Base-by-base conservation (phyloP, 2,797 vertebrate genomes). In the Tauraco hartlaubi region DNA sequence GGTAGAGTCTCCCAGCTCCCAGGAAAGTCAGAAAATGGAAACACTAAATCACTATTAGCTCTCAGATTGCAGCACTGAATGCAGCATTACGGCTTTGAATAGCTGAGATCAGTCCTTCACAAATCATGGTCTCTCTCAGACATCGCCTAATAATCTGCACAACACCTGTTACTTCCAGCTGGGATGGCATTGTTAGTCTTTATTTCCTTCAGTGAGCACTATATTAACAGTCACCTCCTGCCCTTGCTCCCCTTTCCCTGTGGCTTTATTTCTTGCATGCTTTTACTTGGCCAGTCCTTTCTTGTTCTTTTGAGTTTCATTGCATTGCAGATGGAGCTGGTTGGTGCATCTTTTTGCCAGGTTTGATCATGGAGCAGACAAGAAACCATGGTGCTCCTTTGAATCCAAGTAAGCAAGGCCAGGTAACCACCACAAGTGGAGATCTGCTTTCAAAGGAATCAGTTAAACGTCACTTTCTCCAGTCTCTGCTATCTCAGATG, bases 1-100 rank as follows among this genome's bases (percentile, higher is more conserved):
- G 37, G 18, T 25, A 51, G n/a, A 79, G 9, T 11, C 17, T 78
- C 33, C 22, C 37, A 54, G 52, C 35, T 90, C 63, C 33, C 13
- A 80, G 43, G 22, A 82, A 91, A 76, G 11, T 44, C 26, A 62
- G 52, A 73, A 88, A 90, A 88, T 5, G 13, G 37, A 90, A 80
- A 46, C 23, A 18, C 15, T 41, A 44, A 55, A 14, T 49, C 6
- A 4, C 21, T 55, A 5, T 25, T 41, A 37, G 11, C 37, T 52
- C 44, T 52, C 59, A 61, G n/a, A 55, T 22, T n/a, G 31, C 44
- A 43, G 7, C 44, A 31, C 46, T 78, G 39, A 23, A 82, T 16
- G 41, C 31, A 81, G 8, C 18, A 6, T 52, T 55, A n/a, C 46
- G 62, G 43, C 48, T 56, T 44, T 33, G 26, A 51, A 37, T 12